Evolutionary conservation across 2,113 vertebrate genomes (phyloP), one percentile per base, ranked within the genome.

Genomic region (Solenodon paradoxus): DNA sequence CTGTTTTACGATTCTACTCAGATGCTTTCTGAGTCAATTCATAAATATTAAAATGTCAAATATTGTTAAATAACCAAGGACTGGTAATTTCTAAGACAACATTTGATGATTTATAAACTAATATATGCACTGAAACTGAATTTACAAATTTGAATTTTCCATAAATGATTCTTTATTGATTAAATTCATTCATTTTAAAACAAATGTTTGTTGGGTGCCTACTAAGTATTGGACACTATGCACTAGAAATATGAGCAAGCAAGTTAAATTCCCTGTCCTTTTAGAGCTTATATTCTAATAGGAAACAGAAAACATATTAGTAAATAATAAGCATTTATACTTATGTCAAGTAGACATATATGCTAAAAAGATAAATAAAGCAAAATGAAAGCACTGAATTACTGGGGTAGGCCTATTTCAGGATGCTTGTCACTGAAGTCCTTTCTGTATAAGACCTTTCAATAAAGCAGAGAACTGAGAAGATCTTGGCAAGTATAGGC

Each of bases 11-110:
- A 85, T 93, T 96, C 69, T 45, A 3, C 49, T 82, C 9, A 74
- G 28, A 17, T 82, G 19, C 42, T 92, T 89, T 91, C 47, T 61
- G 61, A 86, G 61, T 66, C 47, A 86, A 93, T 69, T 88, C 42
- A 78, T 86, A 82, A 95, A 89, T 82, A 94, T 79, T 93, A 92
- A 85, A 68, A 72, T 93, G 13, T 85, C 32, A 96, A 61, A 71
- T 64, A 16, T 20, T 63, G 59, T 19, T 75, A 77, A 84, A 87
- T 83, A 92, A 80, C 51, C 90, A 40, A 49, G 4, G 78, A 71
- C 5, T 71, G 83, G 2, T 86, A 72, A 86, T 78, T 94, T 94
- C 49, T 66, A 42, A 83, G 66, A 90, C 20, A 84, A 66, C 28
- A 74, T 42, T 78, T 85, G 68, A 63, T 82, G 5, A 72, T 82